Percentiles rank a stretch among this genome's conserved stretches.
These are phyloP conservation scores for Hirtodrosophila histrioides DNA, from an alignment of 2,888 invertebrate species.

Conservation along the genomic window DNA sequence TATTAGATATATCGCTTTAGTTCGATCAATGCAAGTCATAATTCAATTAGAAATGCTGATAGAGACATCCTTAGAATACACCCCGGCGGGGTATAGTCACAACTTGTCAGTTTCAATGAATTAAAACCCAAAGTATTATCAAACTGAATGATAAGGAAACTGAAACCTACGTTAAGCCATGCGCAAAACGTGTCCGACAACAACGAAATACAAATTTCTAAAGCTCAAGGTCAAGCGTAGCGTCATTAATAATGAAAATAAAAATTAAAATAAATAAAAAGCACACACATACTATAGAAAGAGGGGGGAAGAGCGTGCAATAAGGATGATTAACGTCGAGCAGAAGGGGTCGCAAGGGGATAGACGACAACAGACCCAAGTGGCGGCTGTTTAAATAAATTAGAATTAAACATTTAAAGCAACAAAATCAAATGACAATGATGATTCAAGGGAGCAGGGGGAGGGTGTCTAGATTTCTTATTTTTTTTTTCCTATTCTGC, in stretches of 20 bases:
- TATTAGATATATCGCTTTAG: no score
- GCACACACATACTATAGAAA: conserved; percentile 12
- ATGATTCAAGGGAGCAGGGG: background rate
- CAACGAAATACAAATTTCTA: conserved; percentile 59
- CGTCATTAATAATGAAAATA: conserved; percentile 73
- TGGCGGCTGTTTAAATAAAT: conserved; percentile 72
- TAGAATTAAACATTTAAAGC: conserved; percentile 49
- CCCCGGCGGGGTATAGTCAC: background rate
- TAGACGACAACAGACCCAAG: conserved; percentile 45
- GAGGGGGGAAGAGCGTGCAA: background rate
- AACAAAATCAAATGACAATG: background rate
- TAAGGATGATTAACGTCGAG: background rate
- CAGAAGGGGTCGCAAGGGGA: conserved; percentile 3
- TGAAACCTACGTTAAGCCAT: conserved; percentile 30
- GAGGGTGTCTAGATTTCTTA: background rate
- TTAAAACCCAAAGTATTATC: conserved; percentile 22
- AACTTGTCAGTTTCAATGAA: background rate
- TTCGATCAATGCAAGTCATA: no score
- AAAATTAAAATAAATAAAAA: conserved; percentile 57
- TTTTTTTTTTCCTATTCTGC: background rate
- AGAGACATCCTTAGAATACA: background rate
- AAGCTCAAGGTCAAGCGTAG: conserved; percentile 78
- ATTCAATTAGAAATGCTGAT: background rate
- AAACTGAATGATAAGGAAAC: conserved; percentile 60
- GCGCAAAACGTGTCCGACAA: conserved; percentile 57